Conservation (phyloP, 53 echinoderm and acorn worm genomes). For the Luidia sarsii region DNA sequence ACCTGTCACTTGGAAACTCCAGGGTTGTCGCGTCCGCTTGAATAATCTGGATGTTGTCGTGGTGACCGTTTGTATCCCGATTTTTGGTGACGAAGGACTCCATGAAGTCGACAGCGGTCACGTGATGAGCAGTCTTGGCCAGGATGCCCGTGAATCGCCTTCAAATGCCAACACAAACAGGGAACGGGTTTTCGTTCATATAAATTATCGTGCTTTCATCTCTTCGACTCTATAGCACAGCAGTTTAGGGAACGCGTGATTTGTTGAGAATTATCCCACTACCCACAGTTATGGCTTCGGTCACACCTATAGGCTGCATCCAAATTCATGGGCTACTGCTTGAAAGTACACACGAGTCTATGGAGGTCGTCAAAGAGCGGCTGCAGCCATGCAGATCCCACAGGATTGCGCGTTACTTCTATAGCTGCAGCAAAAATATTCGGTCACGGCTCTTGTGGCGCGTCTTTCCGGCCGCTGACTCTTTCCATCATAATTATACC, state of each 20-base stretch:
- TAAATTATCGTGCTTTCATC: background rate
- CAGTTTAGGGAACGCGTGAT: background rate
- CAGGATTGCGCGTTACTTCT: no score
- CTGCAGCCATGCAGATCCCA: no score
- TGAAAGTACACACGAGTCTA: no score
- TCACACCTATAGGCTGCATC: no score
- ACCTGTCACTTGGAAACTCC: conserved; percentile 75
- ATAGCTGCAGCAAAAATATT: no score
- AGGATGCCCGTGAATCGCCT: conserved; percentile 88
- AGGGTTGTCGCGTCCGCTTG: conserved; percentile 84
- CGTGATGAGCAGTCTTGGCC: conserved; percentile 66
- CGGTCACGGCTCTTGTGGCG: no score
- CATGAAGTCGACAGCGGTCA: conserved; percentile 97
- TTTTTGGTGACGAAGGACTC: conserved; percentile 77
- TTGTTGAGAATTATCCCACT: no score
- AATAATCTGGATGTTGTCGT: conserved; percentile 73
- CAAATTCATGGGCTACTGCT: no score
- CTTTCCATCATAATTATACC: no score
- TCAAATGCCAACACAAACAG: background rate
- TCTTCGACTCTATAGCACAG: background rate
- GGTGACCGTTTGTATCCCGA: conserved; percentile 54
- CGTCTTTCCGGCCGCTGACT: no score
- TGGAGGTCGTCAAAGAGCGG: no score
- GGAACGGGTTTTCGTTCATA: background rate
- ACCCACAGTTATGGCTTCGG: no score